These are phyloP conservation scores for Burhinus oedicnemus DNA, from an alignment of 2,113 vertebrate species.

Conservation along the genomic window DNA sequence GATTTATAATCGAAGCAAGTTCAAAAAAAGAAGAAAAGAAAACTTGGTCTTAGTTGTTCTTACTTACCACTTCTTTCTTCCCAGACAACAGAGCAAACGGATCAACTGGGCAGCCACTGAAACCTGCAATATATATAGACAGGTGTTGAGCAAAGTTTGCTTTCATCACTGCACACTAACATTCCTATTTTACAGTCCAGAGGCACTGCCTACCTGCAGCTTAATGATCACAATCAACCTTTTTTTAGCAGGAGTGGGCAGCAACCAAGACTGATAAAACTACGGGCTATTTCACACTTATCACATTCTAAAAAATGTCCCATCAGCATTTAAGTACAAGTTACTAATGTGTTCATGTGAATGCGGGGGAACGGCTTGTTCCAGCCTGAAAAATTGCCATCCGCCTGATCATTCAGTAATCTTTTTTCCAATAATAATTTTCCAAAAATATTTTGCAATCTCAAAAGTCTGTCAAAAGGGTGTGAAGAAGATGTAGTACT, in stretches of 20 bases:
- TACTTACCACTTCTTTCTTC: constrained; percentile 77
- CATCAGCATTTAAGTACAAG: constrained; percentile 43
- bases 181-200: constrained; percentile 74
- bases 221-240: constrained; percentile 71
- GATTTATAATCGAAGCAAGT: not conserved
- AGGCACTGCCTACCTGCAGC: constrained; percentile 77
- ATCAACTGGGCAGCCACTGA: constrained; percentile 51
- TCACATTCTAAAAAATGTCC: constrained; percentile 50
- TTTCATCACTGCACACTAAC: constrained; percentile 73
- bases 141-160: constrained; percentile 80
- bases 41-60: constrained; percentile 14
- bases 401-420: not conserved
- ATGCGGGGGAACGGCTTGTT: not conserved
- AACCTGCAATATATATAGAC: constrained; percentile 75
- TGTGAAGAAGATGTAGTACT: constrained; percentile 19
- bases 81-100: constrained; percentile 51
- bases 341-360: constrained; percentile 6
- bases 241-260: constrained; percentile 53
- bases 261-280: constrained; percentile 31
- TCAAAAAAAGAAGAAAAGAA: not conserved
- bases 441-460: constrained; percentile 25
- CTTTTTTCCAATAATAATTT: constrained; percentile 51
- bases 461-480: constrained; percentile 7
- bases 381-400: constrained; percentile 19
- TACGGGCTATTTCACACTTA: constrained; percentile 28